These are phyloP conservation scores for Aspiorhynchus laticeps DNA, from an alignment of 2,113 vertebrate species.

Conservation along the genomic window DNA sequence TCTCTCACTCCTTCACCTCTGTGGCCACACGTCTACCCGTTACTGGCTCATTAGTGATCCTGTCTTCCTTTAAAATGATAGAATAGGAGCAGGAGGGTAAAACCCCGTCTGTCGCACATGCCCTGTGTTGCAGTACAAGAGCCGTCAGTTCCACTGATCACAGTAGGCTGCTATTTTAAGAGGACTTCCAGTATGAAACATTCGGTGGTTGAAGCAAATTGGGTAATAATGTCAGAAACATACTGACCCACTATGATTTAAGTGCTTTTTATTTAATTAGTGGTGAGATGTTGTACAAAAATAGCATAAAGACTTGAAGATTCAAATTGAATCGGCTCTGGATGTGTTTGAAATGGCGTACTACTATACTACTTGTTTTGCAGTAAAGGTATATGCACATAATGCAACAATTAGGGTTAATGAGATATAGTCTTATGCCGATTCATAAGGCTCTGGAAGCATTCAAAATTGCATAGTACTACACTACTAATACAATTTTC, in stretches of 20 bases:
- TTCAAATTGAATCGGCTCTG: background rate
- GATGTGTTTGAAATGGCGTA: background rate
- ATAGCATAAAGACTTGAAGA: background rate
- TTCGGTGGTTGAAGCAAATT: background rate
- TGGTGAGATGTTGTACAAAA: background rate
- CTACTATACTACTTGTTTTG: background rate
- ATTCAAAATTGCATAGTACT: background rate
- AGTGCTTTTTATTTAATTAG: background rate
- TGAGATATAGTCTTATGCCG: background rate
- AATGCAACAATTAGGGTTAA: background rate
- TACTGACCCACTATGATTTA: background rate
- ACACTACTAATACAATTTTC: background rate
- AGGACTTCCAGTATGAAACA: background rate
- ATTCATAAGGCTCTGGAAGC: background rate
- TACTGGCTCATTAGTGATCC: slow-evolving; percentile 36
- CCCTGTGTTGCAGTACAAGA: background rate
- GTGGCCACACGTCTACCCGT: slow-evolving; percentile 18
- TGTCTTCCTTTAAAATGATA: slow-evolving; percentile 32
- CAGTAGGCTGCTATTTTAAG: slow-evolving; percentile 1
- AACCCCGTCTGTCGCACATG: slow-evolving; percentile 21
- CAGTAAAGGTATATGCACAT: background rate
- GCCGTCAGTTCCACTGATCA: background rate
- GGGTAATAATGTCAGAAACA: background rate
- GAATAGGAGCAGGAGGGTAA: slow-evolving; percentile 37
- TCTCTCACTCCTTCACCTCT: slow-evolving; percentile 40